Evolutionary conservation across 2,888 invertebrate genomes (phyloP).

Genomic region (Stenodera caucasica): DNA sequence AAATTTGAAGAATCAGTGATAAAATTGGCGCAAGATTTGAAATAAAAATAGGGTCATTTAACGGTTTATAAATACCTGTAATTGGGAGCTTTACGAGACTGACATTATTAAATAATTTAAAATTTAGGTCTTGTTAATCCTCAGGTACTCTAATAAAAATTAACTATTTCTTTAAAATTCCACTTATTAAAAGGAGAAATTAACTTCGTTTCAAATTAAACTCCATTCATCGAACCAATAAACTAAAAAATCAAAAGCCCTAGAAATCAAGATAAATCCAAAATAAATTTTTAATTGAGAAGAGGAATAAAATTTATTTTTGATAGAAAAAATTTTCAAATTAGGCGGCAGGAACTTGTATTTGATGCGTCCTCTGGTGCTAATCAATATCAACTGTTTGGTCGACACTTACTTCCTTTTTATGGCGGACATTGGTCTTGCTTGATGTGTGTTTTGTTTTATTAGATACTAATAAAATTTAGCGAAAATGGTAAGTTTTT

Average conservation of each 20-base stretch:
- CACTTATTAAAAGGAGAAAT: not conserved
- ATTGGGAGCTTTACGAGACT: not conserved
- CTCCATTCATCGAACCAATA: not conserved
- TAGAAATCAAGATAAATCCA: not conserved
- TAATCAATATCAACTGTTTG: not conserved
- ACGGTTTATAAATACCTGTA: not conserved
- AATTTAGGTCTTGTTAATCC: not conserved
- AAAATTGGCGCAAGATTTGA: not conserved
- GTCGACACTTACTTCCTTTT: conserved; percentile 45
- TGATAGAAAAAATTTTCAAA: not conserved
- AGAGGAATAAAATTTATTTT: not conserved
- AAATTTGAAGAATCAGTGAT: not conserved
- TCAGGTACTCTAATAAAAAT: not conserved
- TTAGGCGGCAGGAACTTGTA: not conserved
- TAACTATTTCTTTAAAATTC: not conserved
- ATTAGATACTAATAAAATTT: conserved; percentile 37
- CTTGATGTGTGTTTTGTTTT: conserved; percentile 44
- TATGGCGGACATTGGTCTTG: conserved; percentile 53
- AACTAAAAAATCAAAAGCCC: not conserved
- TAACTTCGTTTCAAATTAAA: not conserved
- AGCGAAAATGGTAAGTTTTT: conserved; percentile 48
- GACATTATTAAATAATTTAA: not conserved
- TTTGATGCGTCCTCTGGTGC: not conserved
- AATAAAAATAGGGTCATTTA: not conserved
- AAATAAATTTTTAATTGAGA: not conserved